Base-by-base conservation (phyloP, 2,888 invertebrate genomes). In the Ophonus ardosiacus region DNA sequence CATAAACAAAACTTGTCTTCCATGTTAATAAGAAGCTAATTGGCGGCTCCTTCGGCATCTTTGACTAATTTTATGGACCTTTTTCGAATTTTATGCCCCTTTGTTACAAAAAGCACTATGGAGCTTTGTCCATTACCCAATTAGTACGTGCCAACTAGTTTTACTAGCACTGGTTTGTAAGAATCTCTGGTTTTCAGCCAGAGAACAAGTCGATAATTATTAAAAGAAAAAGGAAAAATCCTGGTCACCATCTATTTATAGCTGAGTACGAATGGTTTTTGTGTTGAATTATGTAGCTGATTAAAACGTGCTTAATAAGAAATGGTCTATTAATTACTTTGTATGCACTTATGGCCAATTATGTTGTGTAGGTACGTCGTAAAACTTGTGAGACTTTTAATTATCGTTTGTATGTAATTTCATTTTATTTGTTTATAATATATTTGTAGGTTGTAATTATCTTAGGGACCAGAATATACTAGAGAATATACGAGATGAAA, bases 311-410 rank as follows among this genome's bases (percentile, higher is more conserved):
- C 63, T 84, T 84, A 84, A 56, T 63, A 78, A 84, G 76, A 84
- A 84, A 78, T 84, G 38, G 82, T 74, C 57, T 82, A 74, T 82
- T 84, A 84, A 84, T 84, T 78, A 84, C 78, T 63, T 84, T 84
- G 84, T 84, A 84, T 84, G 84, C 84, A 84, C 84, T 84, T 84
- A 78, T 78, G 65, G 78, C 65, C 84, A 84, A 78, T 84, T 84
- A 84, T 84, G 61, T 65, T 84, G 78, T 84, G 15, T 84, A 84
- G 57, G 51, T 65, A 78, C 51, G 15, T 84, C 78, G 65, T 84
- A 84, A 84, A 84, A 78, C 83, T 80, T 80, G 3, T 17, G 40
- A 57, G 78, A 78, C 78, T 78, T 80, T 80, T 84, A 63, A 76
- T 74, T 84, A 78, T 78, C 71, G 59, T 81, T n/a, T 81, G 65